Percentiles rank a stretch among this genome's conserved stretches.
Evolutionary conservation across 2,888 invertebrate species (phyloP).

Genomic region (Aricia artaxerxes): DNA sequence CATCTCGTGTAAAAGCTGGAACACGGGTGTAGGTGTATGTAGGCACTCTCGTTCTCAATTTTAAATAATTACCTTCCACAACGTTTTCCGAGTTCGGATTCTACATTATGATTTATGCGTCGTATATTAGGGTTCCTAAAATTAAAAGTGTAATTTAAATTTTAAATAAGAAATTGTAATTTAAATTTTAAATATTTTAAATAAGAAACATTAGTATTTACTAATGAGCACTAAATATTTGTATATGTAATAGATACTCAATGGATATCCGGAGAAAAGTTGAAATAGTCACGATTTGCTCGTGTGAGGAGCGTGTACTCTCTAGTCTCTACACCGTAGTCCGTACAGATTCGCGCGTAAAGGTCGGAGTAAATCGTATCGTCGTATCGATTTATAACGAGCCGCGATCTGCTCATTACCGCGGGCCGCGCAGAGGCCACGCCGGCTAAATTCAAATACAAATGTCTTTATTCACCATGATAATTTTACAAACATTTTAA

Average conservation of each 20-base stretch:
- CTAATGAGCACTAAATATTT: neutral
- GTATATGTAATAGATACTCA: neutral
- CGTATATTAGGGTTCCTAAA: no score
- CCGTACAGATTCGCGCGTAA: conserved; percentile 3
- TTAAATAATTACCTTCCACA: no score
- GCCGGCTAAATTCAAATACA: neutral
- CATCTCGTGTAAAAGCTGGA: neutral
- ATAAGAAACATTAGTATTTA: neutral
- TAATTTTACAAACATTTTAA: no score
- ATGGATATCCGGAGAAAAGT: neutral
- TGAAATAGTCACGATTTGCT: neutral
- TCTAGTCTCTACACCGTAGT: neutral
- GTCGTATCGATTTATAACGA: conserved; percentile 17
- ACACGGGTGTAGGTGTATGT: neutral
- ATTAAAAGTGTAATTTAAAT: no score
- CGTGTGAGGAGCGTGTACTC: neutral
- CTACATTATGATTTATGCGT: no score
- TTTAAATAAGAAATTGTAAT: no score
- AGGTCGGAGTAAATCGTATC: conserved; percentile 19
- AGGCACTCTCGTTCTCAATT: no score
- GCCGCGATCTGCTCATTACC: conserved; percentile 1
- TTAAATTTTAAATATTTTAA: no score
- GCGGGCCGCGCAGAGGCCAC: neutral
- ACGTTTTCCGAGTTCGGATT: no score
- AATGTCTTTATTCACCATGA: no score